Base-by-base conservation (phyloP, 2,888 invertebrate genomes). In the Apamea crenata region DNA sequence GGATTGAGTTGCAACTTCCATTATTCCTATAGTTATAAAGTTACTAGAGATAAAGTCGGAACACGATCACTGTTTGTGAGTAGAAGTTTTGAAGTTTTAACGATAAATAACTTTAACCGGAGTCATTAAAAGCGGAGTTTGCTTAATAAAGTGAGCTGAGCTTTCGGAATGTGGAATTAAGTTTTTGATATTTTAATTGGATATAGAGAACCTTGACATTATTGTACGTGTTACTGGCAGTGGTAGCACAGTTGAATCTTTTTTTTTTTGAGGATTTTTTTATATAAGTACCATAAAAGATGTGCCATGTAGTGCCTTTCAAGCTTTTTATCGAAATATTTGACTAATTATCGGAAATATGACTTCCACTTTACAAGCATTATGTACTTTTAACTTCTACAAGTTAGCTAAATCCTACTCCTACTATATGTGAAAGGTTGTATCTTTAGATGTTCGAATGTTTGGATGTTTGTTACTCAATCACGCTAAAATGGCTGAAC, bases 81-180 rank as follows among this genome's bases (percentile, higher is more conserved):
- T 78, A 44, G 65, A 83, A 89, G 70, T 87, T 87, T 84, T 80
- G 56, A 88, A 88, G 78, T 88, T 89, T 88, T 78, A 85, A 78
- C 84, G 77, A 84, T 80, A 78, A 85, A 80, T 81, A 84, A 86
- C 77, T 86, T 71, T 56, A 68, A 65, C 68, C 74, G 59, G 47
- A 81, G 47, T 89, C 76, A 81, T 87, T 87, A 87, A 84, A 75
- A 77, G 88, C 61, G 56, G 65, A 77, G 69, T 78, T 67, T 32
- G 84, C n/a, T 69, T n/a, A 81, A 77, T 84, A 70, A 85, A 81
- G 79, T 70, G 77, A 77, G n/a, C 76, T 63, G 40, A 68, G 56
- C 44, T 21, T 78, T 84, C 36, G 76, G 36, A 77, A 83, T 79
- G 47, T 73, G 14, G 44, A 65, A n/a, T 73, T n/a, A 53, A 32